Evolutionary conservation across 2,888 invertebrate genomes (phyloP), one percentile per base, ranked within the genome.

Genomic region (Ecliptopera silaceata): DNA sequence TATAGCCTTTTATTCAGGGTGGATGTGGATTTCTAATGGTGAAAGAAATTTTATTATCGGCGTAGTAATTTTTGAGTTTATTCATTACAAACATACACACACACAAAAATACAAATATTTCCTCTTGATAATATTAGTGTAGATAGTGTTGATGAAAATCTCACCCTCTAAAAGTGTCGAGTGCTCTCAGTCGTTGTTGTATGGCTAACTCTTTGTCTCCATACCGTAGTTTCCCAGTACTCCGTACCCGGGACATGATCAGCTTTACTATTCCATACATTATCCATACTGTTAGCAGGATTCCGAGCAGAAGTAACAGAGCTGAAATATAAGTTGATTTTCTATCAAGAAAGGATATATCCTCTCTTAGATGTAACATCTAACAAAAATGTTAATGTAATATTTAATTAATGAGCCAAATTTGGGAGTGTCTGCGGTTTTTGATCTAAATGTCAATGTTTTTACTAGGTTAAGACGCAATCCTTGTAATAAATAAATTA

Each of bases 91-190:
- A n/a, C n/a, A n/a, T n/a, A n/a, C n/a, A n/a, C n/a, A n/a, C n/a
- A n/a, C n/a, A n/a, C n/a, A n/a, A n/a, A n/a, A n/a, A n/a, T n/a
- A n/a, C n/a, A n/a, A n/a, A n/a, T n/a, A n/a, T n/a, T n/a, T n/a
- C n/a, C n/a, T n/a, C n/a, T n/a, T n/a, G n/a, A n/a, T n/a, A n/a
- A n/a, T n/a, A n/a, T n/a, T n/a, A n/a, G n/a, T n/a, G n/a, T n/a
- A n/a, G n/a, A n/a, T n/a, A n/a, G n/a, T n/a, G n/a, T n/a, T n/a
- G n/a, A n/a, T n/a, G n/a, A n/a, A n/a, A n/a, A n/a, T n/a, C 85
- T 83, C 85, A 96, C 96, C 97, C 97, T 84, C 97, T 92, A 73
- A 97, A 96, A 0, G 95, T 94, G 76, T 97, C 97, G 49, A 97
- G 91, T 0, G 96, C 95, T 58, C 93, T 73, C 31, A 91, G 66